These are phyloP conservation scores for Geotrypetes seraphini DNA, from an alignment of 2,797 vertebrate genomes.

Conservation along the genomic window DNA sequence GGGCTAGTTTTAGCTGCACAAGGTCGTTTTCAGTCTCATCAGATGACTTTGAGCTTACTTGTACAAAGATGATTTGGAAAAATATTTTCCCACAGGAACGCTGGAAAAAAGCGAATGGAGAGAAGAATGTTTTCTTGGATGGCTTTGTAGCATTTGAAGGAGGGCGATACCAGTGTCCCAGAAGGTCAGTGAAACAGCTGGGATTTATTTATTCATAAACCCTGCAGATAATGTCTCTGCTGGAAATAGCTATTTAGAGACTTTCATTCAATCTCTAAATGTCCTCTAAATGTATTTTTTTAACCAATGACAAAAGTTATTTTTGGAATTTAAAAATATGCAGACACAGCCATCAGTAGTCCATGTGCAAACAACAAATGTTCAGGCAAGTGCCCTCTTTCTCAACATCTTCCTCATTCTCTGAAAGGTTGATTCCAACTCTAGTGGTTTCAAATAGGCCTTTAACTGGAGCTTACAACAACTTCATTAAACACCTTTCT, in stretches of 20 bases:
- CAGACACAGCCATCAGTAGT: too few species aligned
- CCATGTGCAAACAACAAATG: too few species aligned
- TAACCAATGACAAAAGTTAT: slow-evolving; percentile 1
- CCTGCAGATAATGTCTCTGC: slow-evolving; percentile 9
- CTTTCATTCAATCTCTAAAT: slow-evolving; percentile 4
- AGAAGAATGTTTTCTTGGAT: slow-evolving; percentile 74
- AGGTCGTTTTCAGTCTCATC: slow-evolving; percentile 50
- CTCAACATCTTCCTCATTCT: too few species aligned
- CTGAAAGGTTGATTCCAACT: too few species aligned
- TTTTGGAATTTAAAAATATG: too few species aligned
- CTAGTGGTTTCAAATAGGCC: too few species aligned
- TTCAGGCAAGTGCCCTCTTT: too few species aligned
- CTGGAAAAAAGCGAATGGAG: slow-evolving; percentile 74
- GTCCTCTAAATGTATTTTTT: slow-evolving; percentile 10
- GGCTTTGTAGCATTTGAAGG: slow-evolving; percentile 72
- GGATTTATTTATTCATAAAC: slow-evolving; percentile 25
- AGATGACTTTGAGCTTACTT: slow-evolving; percentile 59
- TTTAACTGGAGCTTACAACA: too few species aligned
- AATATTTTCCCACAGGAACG: slow-evolving; percentile 73
- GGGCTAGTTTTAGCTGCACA: too few species aligned
- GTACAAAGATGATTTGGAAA: slow-evolving; percentile 45
- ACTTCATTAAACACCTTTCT: too few species aligned
- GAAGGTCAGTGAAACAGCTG: slow-evolving; percentile 67
- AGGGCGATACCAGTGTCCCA: slow-evolving; percentile 70
- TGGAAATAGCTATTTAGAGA: background rate